A percentile compares a stretch with the other conserved stretches of the same genome.
Evolutionary conservation across 2,113 vertebrate genomes (phyloP).

Genomic region (Spheniscus mendiculus): DNA sequence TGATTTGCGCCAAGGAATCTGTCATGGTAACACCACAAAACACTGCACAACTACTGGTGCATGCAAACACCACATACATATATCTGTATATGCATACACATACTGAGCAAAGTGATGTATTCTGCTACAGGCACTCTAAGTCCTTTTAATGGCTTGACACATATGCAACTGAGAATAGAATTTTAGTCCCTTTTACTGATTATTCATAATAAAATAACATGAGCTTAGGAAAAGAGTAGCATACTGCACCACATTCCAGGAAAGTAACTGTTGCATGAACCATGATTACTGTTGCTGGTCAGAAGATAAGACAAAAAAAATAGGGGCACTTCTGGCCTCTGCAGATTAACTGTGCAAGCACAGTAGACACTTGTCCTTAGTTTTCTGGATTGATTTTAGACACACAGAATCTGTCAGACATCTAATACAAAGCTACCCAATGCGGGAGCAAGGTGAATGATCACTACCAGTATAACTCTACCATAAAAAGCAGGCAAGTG

Average conservation of each 20-base stretch:
- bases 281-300: too few species aligned
- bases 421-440: not conserved
- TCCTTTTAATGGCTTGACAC: not conserved
- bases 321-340: not conserved
- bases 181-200: not conserved
- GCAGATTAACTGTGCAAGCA: not conserved
- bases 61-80: not conserved
- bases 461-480: not conserved
- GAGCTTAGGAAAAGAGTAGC: not conserved
- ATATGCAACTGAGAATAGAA: not conserved
- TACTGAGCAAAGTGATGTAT: not conserved
- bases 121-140: not conserved
- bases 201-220: not conserved
- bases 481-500: not conserved
- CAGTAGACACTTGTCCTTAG: not conserved
- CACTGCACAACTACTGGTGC: not conserved
- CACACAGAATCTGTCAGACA: not conserved
- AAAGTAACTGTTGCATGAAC: not conserved
- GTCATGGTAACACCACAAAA: not conserved
- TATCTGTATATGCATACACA: too few species aligned
- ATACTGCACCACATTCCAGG: not conserved
- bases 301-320: not conserved
- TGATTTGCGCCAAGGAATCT: not conserved
- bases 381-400: not conserved
- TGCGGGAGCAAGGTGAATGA: accelerated